Evolutionary conservation across 2,888 invertebrate species (phyloP).

Genomic region (Piscicola geometra): DNA sequence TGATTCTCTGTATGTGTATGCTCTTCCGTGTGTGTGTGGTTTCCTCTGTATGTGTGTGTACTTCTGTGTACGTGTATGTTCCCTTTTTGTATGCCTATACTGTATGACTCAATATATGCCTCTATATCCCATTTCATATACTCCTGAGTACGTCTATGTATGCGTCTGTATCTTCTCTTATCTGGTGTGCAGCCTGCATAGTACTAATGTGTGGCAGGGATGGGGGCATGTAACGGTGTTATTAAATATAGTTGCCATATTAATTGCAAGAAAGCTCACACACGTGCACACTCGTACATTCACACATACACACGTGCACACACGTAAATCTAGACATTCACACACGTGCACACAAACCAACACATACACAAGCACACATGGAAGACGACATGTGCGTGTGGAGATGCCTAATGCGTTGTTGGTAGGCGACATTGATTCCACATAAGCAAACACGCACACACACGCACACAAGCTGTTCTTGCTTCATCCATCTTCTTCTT

Average conservation of each 20-base stretch:
- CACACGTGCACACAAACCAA: too few relatives aligned
- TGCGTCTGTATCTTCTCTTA: background rate
- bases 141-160: too few relatives aligned
- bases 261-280: background rate
- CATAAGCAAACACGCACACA: background rate
- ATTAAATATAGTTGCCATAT: too few relatives aligned
- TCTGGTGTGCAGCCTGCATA: background rate
- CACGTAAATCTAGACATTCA: slow-evolving; percentile 1
- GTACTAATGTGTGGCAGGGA: background rate
- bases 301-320: slow-evolving; percentile 5
- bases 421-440: background rate
- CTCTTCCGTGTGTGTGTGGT: background rate
- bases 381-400: background rate
- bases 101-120: background rate
- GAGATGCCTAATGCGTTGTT: background rate
- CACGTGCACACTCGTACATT: background rate
- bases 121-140: background rate
- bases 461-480: background rate
- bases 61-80: background rate
- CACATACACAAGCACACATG: slow-evolving; percentile 10
- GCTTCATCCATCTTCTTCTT: too few relatives aligned
- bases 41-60: background rate
- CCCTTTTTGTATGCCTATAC: background rate
- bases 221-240: too few relatives aligned
- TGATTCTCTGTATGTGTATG: background rate